Base-by-base conservation (phyloP, 2,888 invertebrate genomes). In the Rhynchonema sp. region DNA sequence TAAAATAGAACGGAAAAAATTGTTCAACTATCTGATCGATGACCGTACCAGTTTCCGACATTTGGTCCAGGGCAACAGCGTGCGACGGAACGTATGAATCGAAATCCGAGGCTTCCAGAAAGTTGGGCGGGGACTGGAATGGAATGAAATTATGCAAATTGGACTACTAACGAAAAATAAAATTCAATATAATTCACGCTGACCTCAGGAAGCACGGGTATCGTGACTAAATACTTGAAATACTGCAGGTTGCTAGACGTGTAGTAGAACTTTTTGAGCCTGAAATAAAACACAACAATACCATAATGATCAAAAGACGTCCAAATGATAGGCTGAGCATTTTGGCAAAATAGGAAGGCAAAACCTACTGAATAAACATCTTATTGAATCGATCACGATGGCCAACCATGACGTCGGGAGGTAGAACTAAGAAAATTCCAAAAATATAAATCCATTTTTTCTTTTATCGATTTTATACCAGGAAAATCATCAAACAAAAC, bases 201-300 rank as follows among this genome's bases (percentile, higher is more conserved):
- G 75, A 85, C 85, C 74, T 88, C 84, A 1, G 96, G 94, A 69
- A 98, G 78, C 49, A 84, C 81, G 1, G 96, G 94, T 66, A 96
- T 84, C 59, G 87, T 86, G 62, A 98, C 87, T 56, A 98, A 80
- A 74, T 89, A 87, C 71, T 90, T 87, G 77, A 96, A 98, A 79
- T 98, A 99, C 76, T 98, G 98, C 66, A 96, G 80, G 67, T 86
- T 90, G 70, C 86, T 84, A 20, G 91, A 86, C 72, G 84, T 87
- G 70, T 86, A 84, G 75, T 96, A 98, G 78, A 98, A 98, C 65
- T 83, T 81, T 73, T 88, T 87, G 62, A 96, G 78, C 71, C 77
- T 74, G 65, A 64, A 70, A 68, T 65, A 67, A 59, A 66, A 62
- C 13, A 46, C 26, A 64, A 29, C 9, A 23, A 25, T 27, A 29